Conservation (phyloP, 2,888 invertebrate species). For the Synergus japonicus region DNA sequence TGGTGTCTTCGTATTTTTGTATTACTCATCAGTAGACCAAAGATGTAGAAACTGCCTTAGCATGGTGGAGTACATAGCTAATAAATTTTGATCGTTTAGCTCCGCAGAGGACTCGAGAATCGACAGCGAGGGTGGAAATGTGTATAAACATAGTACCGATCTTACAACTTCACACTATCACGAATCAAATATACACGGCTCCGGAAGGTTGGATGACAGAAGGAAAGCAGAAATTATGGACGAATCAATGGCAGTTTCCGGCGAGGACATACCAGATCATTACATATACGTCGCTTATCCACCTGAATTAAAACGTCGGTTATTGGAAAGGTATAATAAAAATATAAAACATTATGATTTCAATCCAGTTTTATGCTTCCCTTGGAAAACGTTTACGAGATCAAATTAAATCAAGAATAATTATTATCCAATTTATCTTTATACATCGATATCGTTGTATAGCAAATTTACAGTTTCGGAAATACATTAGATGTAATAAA, state of each 20-base stretch:
- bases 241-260: slow-evolving; percentile 61
- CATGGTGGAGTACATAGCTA: slow-evolving; percentile 17
- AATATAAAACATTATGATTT: background rate
- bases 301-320: slow-evolving; percentile 89
- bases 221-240: slow-evolving; percentile 67
- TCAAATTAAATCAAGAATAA: background rate
- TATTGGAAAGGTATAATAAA: slow-evolving; percentile 86
- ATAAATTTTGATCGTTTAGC: slow-evolving; percentile 45
- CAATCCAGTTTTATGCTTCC: background rate
- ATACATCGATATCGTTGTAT: too few relatives aligned
- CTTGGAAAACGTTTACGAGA: background rate
- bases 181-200: slow-evolving; percentile 62
- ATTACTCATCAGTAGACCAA: slow-evolving; percentile 8
- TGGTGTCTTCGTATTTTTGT: slow-evolving; percentile 5
- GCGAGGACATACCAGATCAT: slow-evolving; percentile 78
- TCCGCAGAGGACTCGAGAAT: slow-evolving; percentile 48
- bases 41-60: slow-evolving; percentile 10
- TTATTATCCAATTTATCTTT: too few relatives aligned
- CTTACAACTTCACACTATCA: slow-evolving; percentile 58
- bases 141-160: slow-evolving; percentile 61
- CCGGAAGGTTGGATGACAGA: slow-evolving; percentile 63
- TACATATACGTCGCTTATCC: slow-evolving; percentile 94
- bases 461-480: background rate
- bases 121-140: slow-evolving; percentile 71
- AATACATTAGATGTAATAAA: background rate